A percentile compares a stretch with the other conserved stretches of the same genome.
phyloP scores from a whole-genome alignment of 2,797 vertebrate genomes.

The Pogoniulus pusillus region DNA sequence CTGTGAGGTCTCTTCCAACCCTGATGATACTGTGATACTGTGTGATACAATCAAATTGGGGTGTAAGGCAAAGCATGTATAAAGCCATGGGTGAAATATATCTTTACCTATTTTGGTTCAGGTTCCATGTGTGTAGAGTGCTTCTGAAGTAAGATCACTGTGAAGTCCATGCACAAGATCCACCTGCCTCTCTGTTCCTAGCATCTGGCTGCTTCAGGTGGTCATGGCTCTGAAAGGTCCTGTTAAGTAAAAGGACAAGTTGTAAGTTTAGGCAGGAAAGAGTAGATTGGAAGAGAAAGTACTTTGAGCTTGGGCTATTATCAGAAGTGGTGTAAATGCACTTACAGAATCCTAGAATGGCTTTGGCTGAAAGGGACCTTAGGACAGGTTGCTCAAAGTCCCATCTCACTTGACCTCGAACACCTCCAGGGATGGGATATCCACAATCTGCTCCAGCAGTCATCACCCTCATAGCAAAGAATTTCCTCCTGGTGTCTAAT shows the following conservation, averaged over 20 bases:
- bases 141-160: neutral
- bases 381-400: neutral
- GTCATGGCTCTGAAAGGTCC: neutral
- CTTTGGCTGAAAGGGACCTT: neutral
- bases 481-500: neutral
- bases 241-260: neutral
- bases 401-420: neutral
- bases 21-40: too few species aligned
- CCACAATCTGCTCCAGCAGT: too few species aligned
- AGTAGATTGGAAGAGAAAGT: neutral
- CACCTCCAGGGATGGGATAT: neutral
- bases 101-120: neutral
- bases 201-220: neutral
- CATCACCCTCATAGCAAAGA: neutral
- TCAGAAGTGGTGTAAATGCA: neutral
- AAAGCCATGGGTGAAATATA: neutral
- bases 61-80: neutral
- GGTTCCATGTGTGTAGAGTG: neutral
- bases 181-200: neutral
- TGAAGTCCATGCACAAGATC: neutral
- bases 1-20: too few species aligned
- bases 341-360: too few species aligned
- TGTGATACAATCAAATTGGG: neutral
- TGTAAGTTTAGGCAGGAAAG: neutral
- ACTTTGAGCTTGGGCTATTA: neutral